Evolutionary conservation across 2,113 vertebrate genomes (phyloP).

Genomic region (Ameiurus melas): DNA sequence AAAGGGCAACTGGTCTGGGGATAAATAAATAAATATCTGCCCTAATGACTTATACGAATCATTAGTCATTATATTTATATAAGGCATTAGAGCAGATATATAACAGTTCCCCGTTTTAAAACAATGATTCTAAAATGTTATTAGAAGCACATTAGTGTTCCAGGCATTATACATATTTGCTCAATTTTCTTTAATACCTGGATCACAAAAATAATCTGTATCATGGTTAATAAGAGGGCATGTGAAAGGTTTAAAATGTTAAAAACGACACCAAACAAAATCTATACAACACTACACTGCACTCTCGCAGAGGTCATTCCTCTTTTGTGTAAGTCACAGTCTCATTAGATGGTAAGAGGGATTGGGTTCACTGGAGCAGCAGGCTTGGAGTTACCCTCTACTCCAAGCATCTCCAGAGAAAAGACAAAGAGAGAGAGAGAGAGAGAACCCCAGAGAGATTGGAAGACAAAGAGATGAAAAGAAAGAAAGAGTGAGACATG

Average conservation of each 20-base stretch:
- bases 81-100: neutral
- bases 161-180: neutral
- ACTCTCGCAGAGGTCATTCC: neutral
- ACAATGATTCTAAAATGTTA: too few species aligned
- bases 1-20: too few species aligned
- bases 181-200: neutral
- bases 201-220: neutral
- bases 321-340: conserved; percentile 7
- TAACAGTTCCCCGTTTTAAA: too few species aligned
- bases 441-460: neutral
- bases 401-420: neutral
- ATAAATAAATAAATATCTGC: neutral
- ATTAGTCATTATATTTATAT: neutral
- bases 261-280: neutral
- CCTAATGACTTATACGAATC: neutral
- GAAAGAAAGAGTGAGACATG: neutral
- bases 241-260: neutral
- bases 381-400: neutral
- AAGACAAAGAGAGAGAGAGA: neutral
- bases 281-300: conserved; percentile 10
- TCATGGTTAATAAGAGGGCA: neutral
- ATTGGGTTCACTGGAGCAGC: conserved; percentile 30
- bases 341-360: conserved; percentile 28
- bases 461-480: neutral
- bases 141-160: too few species aligned